Percentiles rank a stretch among this genome's conserved stretches.
Evolutionary conservation across 2,797 vertebrate species (phyloP).

Genomic region (Oryzias dopingdopingensis): DNA sequence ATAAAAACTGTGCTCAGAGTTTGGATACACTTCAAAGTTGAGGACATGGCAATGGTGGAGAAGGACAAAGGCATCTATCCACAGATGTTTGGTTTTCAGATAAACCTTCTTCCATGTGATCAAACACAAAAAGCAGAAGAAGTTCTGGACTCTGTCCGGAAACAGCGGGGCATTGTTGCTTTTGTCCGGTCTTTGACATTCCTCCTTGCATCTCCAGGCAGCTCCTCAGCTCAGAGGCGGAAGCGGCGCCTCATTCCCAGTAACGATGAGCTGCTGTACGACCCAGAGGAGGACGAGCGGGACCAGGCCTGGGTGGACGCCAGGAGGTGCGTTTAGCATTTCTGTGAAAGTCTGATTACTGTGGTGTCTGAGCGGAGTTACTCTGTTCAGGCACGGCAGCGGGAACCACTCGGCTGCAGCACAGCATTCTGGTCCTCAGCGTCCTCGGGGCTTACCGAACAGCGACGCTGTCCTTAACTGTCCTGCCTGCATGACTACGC

Average conservation of each 20-base stretch:
- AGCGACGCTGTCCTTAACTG: slow-evolving; percentile 96
- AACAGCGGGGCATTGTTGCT: too few species aligned
- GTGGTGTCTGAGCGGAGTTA: not conserved
- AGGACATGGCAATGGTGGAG: too few species aligned
- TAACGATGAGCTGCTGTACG: slow-evolving; percentile 93
- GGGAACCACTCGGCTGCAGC: slow-evolving; percentile 17
- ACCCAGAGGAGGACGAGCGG: slow-evolving; percentile 89
- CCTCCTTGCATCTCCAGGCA: slow-evolving; percentile 48
- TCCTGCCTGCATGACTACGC: slow-evolving; percentile 93
- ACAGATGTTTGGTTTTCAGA: too few species aligned
- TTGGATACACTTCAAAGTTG: too few species aligned
- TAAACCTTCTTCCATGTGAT: too few species aligned
- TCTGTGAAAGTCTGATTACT: too few species aligned
- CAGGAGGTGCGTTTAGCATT: slow-evolving; percentile 68
- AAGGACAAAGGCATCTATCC: too few species aligned
- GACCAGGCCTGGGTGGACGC: slow-evolving; percentile 95
- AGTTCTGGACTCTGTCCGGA: too few species aligned
- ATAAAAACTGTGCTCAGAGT: too few species aligned
- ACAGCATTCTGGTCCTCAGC: slow-evolving; percentile 1
- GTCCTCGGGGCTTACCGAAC: slow-evolving; percentile 66
- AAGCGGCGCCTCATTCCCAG: slow-evolving; percentile 79
- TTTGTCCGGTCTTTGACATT: not conserved
- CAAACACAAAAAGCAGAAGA: too few species aligned
- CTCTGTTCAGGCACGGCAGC: slow-evolving; percentile 52
- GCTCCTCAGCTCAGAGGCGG: slow-evolving; percentile 60